A percentile compares a stretch with the other conserved stretches of the same genome.
phyloP scores from a whole-genome alignment of 2,888 invertebrate genomes.

The Ectemnius lituratus region DNA sequence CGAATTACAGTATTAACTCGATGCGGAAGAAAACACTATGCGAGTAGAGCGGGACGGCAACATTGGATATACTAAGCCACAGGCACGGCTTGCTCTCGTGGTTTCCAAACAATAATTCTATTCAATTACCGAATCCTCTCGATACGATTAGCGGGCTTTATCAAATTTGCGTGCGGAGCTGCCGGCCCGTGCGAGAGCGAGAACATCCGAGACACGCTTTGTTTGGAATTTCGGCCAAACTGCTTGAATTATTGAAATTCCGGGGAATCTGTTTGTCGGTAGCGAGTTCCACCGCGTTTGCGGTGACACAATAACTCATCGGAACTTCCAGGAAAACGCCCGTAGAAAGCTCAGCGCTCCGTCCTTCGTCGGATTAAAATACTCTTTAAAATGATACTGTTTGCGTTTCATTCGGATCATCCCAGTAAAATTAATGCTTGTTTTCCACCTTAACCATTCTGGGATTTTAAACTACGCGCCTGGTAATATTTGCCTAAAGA shows the following conservation, averaged over 20 bases:
- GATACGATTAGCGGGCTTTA: constrained; percentile 43
- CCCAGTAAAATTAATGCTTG: too few species aligned
- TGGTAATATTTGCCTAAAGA: too few species aligned
- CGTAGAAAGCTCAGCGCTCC: background rate
- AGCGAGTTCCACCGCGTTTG: constrained; percentile 13
- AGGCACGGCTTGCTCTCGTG: constrained; percentile 37
- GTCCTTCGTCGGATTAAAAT: background rate
- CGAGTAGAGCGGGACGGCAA: constrained; percentile 22
- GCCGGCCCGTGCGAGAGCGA: background rate
- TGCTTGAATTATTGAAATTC: constrained; percentile 47
- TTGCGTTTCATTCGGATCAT: too few species aligned
- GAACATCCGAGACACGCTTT: constrained; percentile 19
- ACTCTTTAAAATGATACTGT: background rate
- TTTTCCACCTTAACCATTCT: too few species aligned
- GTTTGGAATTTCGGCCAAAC: constrained; percentile 40
- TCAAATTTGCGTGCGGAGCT: constrained; percentile 34
- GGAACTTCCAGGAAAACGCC: constrained; percentile 10
- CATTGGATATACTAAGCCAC: constrained; percentile 22
- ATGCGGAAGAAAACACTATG: background rate
- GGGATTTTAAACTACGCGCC: too few species aligned
- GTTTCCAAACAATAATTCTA: constrained; percentile 33
- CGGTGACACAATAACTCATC: constrained; percentile 31
- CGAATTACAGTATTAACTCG: background rate
- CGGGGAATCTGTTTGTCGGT: too few species aligned
- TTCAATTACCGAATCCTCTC: constrained; percentile 47